These are phyloP conservation scores for Coregonus suidteri DNA, from an alignment of 2,797 vertebrate species.

Conservation along the genomic window DNA sequence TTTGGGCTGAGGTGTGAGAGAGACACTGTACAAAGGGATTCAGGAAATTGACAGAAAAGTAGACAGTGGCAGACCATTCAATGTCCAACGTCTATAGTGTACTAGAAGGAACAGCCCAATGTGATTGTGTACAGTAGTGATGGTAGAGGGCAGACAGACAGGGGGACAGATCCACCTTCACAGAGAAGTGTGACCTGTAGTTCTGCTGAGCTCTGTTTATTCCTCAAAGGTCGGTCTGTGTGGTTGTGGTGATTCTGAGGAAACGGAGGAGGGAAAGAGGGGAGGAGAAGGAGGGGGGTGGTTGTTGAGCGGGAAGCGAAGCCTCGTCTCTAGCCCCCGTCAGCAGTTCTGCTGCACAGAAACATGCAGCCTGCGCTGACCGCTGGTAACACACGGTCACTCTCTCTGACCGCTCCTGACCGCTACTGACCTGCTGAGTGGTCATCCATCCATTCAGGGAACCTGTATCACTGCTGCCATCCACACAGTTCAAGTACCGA, in stretches of 20 bases:
- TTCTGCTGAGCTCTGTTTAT: constrained; percentile 1
- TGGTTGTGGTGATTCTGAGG: constrained; percentile 2
- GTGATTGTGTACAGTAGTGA: background rate
- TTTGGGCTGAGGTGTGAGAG: background rate
- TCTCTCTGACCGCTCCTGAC: background rate
- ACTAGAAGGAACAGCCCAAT: no score
- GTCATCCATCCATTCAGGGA: constrained; percentile 10
- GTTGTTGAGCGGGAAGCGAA: constrained; percentile 11
- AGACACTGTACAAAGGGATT: background rate
- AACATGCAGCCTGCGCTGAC: constrained; percentile 13
- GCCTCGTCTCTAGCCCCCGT: constrained; percentile 1
- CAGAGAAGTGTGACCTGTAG: background rate
- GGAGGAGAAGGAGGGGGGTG: background rate
- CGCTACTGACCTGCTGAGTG: background rate
- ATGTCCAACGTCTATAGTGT: background rate
- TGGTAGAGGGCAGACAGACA: background rate
- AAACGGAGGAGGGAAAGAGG: background rate
- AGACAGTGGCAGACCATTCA: background rate
- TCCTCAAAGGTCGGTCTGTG: background rate
- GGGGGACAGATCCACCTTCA: background rate
- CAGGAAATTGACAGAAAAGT: background rate
- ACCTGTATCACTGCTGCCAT: background rate
- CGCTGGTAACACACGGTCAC: constrained; percentile 7
- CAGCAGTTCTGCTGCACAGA: constrained; percentile 18
- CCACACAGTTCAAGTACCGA: background rate